Evolutionary conservation across 2,113 vertebrate genomes (phyloP).

Genomic region (Glareola pratincola): DNA sequence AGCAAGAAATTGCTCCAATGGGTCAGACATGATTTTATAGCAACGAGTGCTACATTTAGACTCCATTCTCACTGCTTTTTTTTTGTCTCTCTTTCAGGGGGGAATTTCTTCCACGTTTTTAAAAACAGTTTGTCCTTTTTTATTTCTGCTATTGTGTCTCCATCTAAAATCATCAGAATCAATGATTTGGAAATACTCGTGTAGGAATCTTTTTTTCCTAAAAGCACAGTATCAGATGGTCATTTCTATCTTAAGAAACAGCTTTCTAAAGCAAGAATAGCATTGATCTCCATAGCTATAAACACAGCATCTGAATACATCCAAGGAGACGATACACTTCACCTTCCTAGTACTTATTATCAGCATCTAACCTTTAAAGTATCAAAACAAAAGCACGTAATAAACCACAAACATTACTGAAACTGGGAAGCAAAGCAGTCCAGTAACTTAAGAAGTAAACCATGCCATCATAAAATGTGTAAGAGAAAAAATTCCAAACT

Average conservation of each 20-base stretch:
- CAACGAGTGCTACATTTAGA: neutral
- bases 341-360: neutral
- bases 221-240: neutral
- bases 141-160: neutral
- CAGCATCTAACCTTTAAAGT: neutral
- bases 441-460: neutral
- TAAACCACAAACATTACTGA: neutral
- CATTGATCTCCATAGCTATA: neutral
- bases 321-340: neutral
- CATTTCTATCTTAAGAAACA: neutral
- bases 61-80: neutral
- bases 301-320: neutral
- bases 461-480: neutral
- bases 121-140: neutral
- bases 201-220: neutral
- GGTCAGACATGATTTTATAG: neutral
- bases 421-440: neutral
- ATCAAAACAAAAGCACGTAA: neutral
- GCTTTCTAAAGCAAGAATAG: slow-evolving; percentile 5
- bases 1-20: neutral
- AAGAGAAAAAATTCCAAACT: neutral
- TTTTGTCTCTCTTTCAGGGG: neutral
- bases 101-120: neutral
- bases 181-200: neutral
- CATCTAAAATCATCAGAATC: neutral